A percentile compares a stretch with the other conserved stretches of the same genome.
Evolutionary conservation across 2,113 vertebrate species (phyloP).

Genomic region (Odocoileus virginianus): DNA sequence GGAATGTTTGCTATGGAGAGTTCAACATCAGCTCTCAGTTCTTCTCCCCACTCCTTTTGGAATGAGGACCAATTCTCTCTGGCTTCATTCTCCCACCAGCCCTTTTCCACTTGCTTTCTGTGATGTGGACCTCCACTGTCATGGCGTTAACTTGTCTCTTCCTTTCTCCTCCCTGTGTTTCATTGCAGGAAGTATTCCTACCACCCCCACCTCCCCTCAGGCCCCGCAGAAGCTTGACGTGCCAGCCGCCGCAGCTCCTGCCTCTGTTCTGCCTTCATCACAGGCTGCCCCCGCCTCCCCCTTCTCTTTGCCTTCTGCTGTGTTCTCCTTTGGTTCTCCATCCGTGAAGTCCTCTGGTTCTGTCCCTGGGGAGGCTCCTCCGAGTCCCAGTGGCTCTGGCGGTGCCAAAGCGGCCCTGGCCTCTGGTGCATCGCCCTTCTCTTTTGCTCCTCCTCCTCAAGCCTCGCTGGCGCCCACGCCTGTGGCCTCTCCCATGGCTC

Average conservation of each 20-base stretch:
- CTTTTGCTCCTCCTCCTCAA: slow-evolving; percentile 78
- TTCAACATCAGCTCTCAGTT: neutral
- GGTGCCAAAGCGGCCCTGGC: slow-evolving; percentile 49
- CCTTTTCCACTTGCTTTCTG: neutral
- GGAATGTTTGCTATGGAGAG: neutral
- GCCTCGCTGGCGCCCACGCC: slow-evolving; percentile 33
- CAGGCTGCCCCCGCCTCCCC: neutral
- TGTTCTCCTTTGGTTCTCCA: slow-evolving; percentile 70
- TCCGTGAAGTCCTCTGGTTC: slow-evolving; percentile 64
- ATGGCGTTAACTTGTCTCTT: neutral
- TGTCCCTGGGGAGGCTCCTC: slow-evolving; percentile 25
- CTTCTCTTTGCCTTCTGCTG: slow-evolving; percentile 60
- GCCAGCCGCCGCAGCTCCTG: rapidly evolving
- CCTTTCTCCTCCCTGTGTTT: neutral
- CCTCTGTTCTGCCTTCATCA: neutral
- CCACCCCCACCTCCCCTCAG: slow-evolving; percentile 70
- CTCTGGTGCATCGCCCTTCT: slow-evolving; percentile 71
- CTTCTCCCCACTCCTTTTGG: neutral
- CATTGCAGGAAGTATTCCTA: slow-evolving; percentile 71
- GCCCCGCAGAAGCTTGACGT: slow-evolving; percentile 69
- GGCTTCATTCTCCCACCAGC: neutral
- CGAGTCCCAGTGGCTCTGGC: slow-evolving; percentile 42
- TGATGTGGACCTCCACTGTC: neutral
- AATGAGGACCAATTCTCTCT: neutral
- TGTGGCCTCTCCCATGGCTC: slow-evolving; percentile 18